Evolutionary conservation across 2,113 vertebrate species (phyloP).

Genomic region (Talpa occidentalis): DNA sequence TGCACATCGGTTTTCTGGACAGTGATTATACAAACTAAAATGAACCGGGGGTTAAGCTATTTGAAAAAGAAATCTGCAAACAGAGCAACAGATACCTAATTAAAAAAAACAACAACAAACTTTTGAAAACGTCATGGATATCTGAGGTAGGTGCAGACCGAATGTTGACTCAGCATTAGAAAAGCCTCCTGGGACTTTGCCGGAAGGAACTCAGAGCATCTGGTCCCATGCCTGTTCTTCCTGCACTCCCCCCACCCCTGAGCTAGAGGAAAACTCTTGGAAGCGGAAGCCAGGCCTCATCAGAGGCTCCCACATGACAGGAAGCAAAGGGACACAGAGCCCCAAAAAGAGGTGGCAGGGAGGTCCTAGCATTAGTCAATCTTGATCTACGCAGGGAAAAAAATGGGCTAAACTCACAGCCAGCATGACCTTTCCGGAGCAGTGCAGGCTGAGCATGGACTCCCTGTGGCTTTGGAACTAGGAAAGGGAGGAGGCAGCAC

Average conservation of each 20-base stretch:
- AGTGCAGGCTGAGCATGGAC: not conserved
- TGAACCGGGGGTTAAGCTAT: not conserved
- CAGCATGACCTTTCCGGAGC: fast-evolving
- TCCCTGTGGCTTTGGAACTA: not conserved
- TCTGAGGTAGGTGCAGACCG: not conserved
- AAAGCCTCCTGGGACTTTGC: not conserved
- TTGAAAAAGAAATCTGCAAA: not conserved
- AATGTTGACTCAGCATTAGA: not conserved
- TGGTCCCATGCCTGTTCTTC: not conserved
- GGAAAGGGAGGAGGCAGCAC: not conserved
- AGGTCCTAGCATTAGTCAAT: not conserved
- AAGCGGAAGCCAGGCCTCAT: not conserved
- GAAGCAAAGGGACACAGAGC: not conserved
- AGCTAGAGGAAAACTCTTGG: too few species aligned
- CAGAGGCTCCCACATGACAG: not conserved
- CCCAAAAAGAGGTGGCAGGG: not conserved
- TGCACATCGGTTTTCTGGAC: conserved; percentile 15
- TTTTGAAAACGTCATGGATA: not conserved
- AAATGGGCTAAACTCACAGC: not conserved
- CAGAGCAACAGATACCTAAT: not conserved
- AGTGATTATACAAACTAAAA: conserved; percentile 3
- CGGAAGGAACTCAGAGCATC: not conserved
- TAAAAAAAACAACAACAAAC: not conserved
- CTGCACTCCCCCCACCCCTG: too few species aligned
- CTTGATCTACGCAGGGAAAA: not conserved